Evolutionary conservation across 2,113 vertebrate species (phyloP), one percentile per base, ranked within the genome.

Genomic region (Myotis lucifugus): DNA sequence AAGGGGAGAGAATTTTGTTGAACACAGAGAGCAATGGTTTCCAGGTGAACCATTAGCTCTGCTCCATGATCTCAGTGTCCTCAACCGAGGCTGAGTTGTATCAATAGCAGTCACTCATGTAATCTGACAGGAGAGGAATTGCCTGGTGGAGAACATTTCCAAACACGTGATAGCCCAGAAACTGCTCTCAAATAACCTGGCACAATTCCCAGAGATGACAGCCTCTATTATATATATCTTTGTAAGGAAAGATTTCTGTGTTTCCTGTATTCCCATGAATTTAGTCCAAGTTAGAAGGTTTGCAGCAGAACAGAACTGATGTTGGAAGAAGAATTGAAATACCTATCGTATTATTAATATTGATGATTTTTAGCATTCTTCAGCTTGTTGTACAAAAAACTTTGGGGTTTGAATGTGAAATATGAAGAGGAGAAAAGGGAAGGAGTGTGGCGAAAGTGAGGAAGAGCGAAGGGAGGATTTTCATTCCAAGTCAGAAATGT

Each of bases 1-100:
- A 74, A 97, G 88, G 95, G 77, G 64, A 96, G 85, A 88, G 46
- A 89, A 85, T 89, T 94, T 94, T 97, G 64, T 76, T 96, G 82
- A 96, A 95, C n/a, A 56, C 34, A n/a, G 4, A n/a, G 21, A 32
- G 50, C 93, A 98, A 96, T 83, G 18, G 19, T 15, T 93, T 96
- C 90, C 70, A 37, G 25, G 90, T 86, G 95, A 93, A 67, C 54
- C 37, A 40, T 70, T 94, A 48, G 37, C 78, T 96, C 78, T 95
- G 73, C 64, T 95, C 76, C 81, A 19, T 6, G 64, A 73, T 88
- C 76, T 88, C 40, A 32, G 85, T 48, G 52, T 32, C 34, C n/a
- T 85, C n/a, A 27, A 10, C 56, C 0, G 1, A 50, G 54, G 64
- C 83, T 8, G n/a, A 82, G 48, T 91, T 91, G 11, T 74, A 84